Percentiles rank a stretch among this genome's conserved stretches.
phyloP scores from a whole-genome alignment of 2,113 vertebrate genomes.

The Calypte anna region DNA sequence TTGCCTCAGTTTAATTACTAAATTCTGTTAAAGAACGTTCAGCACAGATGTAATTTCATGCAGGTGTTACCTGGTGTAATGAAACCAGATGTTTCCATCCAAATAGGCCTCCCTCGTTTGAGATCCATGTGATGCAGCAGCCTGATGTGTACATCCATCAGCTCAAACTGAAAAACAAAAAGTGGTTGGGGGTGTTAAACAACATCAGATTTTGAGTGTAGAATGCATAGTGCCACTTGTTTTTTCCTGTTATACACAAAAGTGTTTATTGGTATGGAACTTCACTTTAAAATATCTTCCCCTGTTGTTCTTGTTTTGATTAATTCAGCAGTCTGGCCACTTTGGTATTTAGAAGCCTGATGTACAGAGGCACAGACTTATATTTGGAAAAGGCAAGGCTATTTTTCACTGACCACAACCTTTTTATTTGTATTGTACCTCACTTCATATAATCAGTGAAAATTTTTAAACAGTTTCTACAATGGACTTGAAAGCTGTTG shows the following conservation, averaged over 20 bases:
- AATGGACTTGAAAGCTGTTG: background rate
- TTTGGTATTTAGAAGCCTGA: background rate
- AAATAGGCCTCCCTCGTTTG: background rate
- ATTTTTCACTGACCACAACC: background rate
- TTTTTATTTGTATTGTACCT: background rate
- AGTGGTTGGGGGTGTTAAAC: background rate
- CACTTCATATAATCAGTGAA: background rate
- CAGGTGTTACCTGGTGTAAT: slow-evolving; percentile 69
- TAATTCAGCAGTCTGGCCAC: background rate
- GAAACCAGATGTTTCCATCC: slow-evolving; percentile 66
- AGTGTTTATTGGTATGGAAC: background rate
- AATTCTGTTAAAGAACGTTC: slow-evolving; percentile 68
- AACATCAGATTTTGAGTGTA: background rate
- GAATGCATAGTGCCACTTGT: background rate
- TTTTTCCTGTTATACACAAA: background rate
- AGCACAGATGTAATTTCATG: slow-evolving; percentile 60
- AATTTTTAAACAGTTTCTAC: background rate
- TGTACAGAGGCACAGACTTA: background rate
- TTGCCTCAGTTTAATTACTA: slow-evolving; percentile 71
- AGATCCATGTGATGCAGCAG: background rate
- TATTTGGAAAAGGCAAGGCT: background rate
- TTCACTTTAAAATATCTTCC: background rate
- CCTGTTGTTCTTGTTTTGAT: background rate
- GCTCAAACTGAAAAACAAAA: background rate
- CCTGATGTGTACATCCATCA: slow-evolving; percentile 8